Evolutionary conservation across 2,888 invertebrate genomes (phyloP).

Genomic region (Brachypterus glaber): DNA sequence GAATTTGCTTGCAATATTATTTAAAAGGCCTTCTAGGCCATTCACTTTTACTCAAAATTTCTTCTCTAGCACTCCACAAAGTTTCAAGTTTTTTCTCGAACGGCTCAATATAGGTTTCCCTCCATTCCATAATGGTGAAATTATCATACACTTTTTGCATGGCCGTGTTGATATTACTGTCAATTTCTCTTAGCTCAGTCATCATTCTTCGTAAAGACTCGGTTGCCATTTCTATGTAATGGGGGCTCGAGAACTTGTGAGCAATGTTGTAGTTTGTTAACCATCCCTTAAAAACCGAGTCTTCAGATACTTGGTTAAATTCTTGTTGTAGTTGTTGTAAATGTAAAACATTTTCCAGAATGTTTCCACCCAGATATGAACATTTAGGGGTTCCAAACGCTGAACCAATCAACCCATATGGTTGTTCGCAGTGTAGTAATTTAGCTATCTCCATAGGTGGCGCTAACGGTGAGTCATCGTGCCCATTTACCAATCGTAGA

Average conservation of each 20-base stretch:
- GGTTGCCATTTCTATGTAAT: constrained; percentile 50
- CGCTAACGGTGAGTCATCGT: constrained; percentile 41
- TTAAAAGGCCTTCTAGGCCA: constrained; percentile 49
- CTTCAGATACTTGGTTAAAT: constrained; percentile 41
- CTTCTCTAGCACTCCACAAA: constrained; percentile 42
- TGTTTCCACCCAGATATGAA: constrained; percentile 34
- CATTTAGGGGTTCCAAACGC: constrained; percentile 34
- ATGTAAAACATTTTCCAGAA: constrained; percentile 34
- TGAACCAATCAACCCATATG: constrained; percentile 32
- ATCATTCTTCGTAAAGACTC: constrained; percentile 44
- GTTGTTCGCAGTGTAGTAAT: constrained; percentile 33
- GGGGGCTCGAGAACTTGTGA: constrained; percentile 54
- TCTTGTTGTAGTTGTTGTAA: constrained; percentile 45
- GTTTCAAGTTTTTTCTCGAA: constrained; percentile 45
- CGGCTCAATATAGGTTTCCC: constrained; percentile 45
- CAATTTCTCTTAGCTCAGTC: constrained; percentile 41
- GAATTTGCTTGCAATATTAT: no score
- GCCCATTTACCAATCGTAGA: constrained; percentile 43
- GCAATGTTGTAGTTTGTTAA: constrained; percentile 58
- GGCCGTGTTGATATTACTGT: constrained; percentile 44
- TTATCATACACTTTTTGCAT: constrained; percentile 50
- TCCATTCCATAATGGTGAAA: constrained; percentile 52
- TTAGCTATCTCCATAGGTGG: constrained; percentile 41
- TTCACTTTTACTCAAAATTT: constrained; percentile 39
- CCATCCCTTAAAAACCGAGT: constrained; percentile 44